Conservation (phyloP, 2,797 vertebrate genomes). For the Danio aesculapii region DNA sequence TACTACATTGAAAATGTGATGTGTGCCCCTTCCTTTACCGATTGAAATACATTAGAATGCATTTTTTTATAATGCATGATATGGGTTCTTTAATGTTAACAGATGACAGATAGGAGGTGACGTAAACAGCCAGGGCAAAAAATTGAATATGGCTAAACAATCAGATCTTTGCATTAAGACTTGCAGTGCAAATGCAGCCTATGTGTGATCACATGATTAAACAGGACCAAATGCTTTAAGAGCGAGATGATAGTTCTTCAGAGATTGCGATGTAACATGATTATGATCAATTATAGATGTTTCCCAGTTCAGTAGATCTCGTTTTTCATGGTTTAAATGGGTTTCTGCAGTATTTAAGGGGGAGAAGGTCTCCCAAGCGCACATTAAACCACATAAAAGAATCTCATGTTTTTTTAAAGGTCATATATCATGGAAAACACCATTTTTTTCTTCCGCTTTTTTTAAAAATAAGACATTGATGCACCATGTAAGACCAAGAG, state of each 20-base stretch:
- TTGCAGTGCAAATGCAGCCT: too few species aligned
- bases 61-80: too few species aligned
- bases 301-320: background rate
- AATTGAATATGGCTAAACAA: too few species aligned
- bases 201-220: background rate
- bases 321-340: background rate
- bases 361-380: background rate
- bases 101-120: too few species aligned
- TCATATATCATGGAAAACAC: background rate
- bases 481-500: background rate
- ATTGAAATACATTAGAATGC: too few species aligned
- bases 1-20: too few species aligned
- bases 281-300: background rate
- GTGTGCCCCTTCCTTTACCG: too few species aligned
- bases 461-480: background rate
- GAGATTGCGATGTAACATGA: constrained; percentile 7
- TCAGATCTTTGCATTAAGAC: too few species aligned
- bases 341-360: background rate
- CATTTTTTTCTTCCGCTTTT: background rate
- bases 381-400: background rate
- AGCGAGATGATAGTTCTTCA: background rate
- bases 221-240: background rate
- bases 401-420: background rate
- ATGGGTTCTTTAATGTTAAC: too few species aligned
- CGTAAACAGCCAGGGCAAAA: too few species aligned